Conservation (phyloP, 2,888 invertebrate species). For the Leptopterna dolabrata region DNA sequence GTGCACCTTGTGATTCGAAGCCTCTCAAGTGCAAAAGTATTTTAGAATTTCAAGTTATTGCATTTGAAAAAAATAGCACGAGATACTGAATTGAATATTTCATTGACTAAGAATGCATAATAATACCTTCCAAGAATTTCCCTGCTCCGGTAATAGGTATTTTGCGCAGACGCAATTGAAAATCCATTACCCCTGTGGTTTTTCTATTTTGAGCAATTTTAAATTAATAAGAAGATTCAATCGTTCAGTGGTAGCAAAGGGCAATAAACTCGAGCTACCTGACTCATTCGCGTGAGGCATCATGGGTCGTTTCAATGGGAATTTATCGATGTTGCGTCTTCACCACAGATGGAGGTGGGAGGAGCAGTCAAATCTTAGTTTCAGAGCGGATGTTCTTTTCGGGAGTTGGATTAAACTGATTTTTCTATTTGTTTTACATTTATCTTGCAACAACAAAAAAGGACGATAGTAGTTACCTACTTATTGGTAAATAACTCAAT, state of each 20-base stretch:
- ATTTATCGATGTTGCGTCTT: not conserved
- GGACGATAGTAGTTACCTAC: too few relatives aligned
- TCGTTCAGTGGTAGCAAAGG: not conserved
- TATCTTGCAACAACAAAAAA: too few relatives aligned
- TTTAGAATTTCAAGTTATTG: not conserved
- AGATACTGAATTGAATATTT: not conserved
- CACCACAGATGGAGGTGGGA: not conserved
- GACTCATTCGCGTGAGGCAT: not conserved
- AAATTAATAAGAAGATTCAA: slow-evolving; percentile 1
- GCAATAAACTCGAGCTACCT: not conserved
- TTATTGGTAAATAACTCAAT: too few relatives aligned
- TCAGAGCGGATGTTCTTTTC: too few relatives aligned
- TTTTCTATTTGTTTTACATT: too few relatives aligned
- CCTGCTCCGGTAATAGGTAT: not conserved
- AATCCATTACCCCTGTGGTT: not conserved
- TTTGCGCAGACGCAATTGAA: not conserved
- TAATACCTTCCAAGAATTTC: not conserved
- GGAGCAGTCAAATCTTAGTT: not conserved
- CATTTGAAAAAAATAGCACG: not conserved
- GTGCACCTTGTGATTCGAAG: not conserved
- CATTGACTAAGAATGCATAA: not conserved
- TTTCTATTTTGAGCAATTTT: not conserved
- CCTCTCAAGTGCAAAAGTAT: not conserved
- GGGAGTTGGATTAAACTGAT: too few relatives aligned
- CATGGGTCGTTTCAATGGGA: not conserved